Conservation (phyloP, 1,140 invertebrate genomes). For the Saccostrea glomerata region DNA sequence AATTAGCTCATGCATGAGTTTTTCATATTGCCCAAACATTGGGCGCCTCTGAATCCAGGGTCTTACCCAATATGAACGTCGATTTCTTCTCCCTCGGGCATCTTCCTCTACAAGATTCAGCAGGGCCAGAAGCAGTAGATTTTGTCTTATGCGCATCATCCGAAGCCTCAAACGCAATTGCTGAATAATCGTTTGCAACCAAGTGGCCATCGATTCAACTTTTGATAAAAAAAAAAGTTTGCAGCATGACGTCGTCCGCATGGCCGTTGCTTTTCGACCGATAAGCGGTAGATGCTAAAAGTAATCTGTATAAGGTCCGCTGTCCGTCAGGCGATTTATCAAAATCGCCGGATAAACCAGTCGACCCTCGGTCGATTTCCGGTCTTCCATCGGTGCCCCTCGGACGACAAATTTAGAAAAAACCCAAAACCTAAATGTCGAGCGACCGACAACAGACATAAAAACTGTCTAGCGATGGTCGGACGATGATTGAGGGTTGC, state of each 20-base stretch:
- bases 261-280: constrained; percentile 1
- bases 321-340: background rate
- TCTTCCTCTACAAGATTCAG: too few relatives aligned
- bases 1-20: too few relatives aligned
- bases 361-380: constrained; percentile 6
- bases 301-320: background rate
- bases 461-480: background rate
- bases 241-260: background rate
- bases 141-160: too few relatives aligned
- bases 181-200: background rate
- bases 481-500: background rate
- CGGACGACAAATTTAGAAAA: background rate
- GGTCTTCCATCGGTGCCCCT: background rate
- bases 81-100: too few relatives aligned
- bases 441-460: background rate
- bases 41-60: too few relatives aligned
- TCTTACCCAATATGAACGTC: too few relatives aligned
- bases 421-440: background rate
- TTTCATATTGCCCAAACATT: too few relatives aligned
- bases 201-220: background rate
- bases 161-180: background rate
- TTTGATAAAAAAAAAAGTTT: constrained; percentile 3
- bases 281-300: background rate
- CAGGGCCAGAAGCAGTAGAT: too few relatives aligned
- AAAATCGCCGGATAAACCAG: constrained; percentile 2